Evolutionary conservation across 2,113 vertebrate genomes (phyloP).

Genomic region (Acinonyx jubatus): DNA sequence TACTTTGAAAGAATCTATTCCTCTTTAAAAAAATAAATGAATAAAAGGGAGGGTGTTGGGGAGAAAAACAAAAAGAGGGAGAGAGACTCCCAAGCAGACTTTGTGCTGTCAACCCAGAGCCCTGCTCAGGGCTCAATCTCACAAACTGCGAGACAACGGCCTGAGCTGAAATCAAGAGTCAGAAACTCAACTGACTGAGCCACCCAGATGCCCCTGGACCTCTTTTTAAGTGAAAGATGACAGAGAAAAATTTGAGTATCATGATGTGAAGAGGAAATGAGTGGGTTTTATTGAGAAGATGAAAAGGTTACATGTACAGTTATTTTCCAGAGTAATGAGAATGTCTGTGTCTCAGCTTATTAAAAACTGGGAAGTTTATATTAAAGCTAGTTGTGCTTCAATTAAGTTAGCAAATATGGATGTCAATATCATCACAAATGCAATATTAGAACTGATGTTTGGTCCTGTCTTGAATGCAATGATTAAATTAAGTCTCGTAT

Average conservation of each 20-base stretch:
- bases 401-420: conserved; percentile 61
- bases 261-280: neutral
- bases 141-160: too few relatives aligned
- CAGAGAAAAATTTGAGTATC: neutral
- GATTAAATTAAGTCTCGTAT: conserved; percentile 51
- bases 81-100: too few relatives aligned
- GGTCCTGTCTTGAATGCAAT: neutral
- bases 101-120: too few relatives aligned
- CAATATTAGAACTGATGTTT: conserved; percentile 46
- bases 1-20: neutral
- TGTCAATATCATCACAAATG: conserved; percentile 43
- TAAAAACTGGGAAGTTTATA: conserved; percentile 52
- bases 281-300: neutral
- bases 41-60: too few relatives aligned
- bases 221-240: neutral
- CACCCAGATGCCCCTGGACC: too few relatives aligned
- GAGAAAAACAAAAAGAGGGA: too few relatives aligned
- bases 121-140: too few relatives aligned
- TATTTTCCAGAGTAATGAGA: conserved; percentile 46
- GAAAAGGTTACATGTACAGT: neutral
- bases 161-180: too few relatives aligned
- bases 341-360: neutral
- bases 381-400: conserved; percentile 52
- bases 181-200: too few relatives aligned
- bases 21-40: neutral